phyloP scores from a whole-genome alignment of 1,140 invertebrate genomes.

The Drosophila tsacasi region DNA sequence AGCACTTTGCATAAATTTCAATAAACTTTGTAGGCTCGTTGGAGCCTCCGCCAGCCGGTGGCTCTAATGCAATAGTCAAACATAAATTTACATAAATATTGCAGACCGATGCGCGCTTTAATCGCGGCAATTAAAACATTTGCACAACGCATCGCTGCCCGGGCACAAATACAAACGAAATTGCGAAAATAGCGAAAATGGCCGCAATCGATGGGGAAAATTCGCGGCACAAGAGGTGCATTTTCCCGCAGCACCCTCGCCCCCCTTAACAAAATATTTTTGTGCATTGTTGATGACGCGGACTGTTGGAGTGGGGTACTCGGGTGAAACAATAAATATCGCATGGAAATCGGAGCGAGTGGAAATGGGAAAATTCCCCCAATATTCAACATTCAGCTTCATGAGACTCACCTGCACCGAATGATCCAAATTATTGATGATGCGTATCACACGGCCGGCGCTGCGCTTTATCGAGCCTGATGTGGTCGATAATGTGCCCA shows the following conservation, averaged over 20 bases:
- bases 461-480: constrained; percentile 90
- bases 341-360: constrained; percentile 6
- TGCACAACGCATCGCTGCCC: constrained; percentile 43
- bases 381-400: background rate
- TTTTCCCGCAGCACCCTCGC: constrained; percentile 12
- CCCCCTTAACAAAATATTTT: constrained; percentile 35
- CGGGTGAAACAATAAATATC: constrained; percentile 59
- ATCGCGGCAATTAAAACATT: constrained; percentile 67
- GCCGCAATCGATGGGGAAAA: constrained; percentile 41
- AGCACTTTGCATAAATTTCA: constrained; percentile 53
- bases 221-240: constrained; percentile 17
- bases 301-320: background rate
- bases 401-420: constrained; percentile 91
- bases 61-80: constrained; percentile 60
- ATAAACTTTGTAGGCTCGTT: constrained; percentile 25
- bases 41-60: background rate
- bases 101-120: constrained; percentile 43
- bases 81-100: constrained; percentile 61
- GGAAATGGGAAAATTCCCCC: constrained; percentile 4
- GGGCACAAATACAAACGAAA: constrained; percentile 49
- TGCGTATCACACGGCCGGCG: constrained; percentile 94
- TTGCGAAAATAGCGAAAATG: constrained; percentile 46
- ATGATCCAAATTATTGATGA: constrained; percentile 96
- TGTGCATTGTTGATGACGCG: constrained; percentile 55
- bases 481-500: constrained; percentile 87